Conservation (phyloP, 2,113 vertebrate genomes). For the Dipodomys ordii region DNA sequence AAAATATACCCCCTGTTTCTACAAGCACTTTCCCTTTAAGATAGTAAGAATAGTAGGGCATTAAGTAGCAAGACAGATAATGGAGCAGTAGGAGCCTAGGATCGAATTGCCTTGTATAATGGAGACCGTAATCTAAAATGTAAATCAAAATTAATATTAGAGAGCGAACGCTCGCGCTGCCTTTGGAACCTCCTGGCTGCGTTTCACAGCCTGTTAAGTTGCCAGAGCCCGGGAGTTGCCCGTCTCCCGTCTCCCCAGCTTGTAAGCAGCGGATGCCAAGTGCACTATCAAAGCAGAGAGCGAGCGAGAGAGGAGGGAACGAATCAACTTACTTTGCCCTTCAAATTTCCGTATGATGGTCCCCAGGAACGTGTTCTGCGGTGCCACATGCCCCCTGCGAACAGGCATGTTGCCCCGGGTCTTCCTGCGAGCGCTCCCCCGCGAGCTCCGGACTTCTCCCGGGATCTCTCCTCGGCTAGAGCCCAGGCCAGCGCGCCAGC, state of each 20-base stretch:
- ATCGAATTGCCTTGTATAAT: constrained; percentile 71
- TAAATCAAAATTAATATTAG: constrained; percentile 75
- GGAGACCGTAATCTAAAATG: constrained; percentile 76
- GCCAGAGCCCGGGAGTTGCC: constrained; percentile 79
- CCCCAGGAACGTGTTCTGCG: constrained; percentile 99
- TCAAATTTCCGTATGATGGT: constrained; percentile 99
- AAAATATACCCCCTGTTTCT: constrained; percentile 38
- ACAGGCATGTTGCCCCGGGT: constrained; percentile 95
- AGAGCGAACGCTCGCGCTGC: constrained; percentile 49
- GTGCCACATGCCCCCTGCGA: constrained; percentile 99
- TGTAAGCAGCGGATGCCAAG: constrained; percentile 76
- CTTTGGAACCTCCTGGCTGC: constrained; percentile 71
- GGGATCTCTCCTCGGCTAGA: constrained; percentile 90
- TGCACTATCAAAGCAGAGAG: constrained; percentile 81
- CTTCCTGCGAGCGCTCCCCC: constrained; percentile 82
- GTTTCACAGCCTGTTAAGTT: constrained; percentile 80
- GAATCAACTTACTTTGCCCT: constrained; percentile 97
- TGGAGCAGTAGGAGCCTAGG: constrained; percentile 61
- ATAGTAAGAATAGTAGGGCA: constrained; percentile 71
- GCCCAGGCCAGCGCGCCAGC: constrained; percentile 85
- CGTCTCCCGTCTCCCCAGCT: constrained; percentile 71
- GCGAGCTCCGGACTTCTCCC: constrained; percentile 85
- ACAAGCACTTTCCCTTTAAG: constrained; percentile 78
- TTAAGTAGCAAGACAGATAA: constrained; percentile 72
- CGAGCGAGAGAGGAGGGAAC: constrained; percentile 56